Percentiles rank a stretch among this genome's conserved stretches.
Conservation (phyloP, 2,113 vertebrate species). For the Serilophus lunatus region DNA sequence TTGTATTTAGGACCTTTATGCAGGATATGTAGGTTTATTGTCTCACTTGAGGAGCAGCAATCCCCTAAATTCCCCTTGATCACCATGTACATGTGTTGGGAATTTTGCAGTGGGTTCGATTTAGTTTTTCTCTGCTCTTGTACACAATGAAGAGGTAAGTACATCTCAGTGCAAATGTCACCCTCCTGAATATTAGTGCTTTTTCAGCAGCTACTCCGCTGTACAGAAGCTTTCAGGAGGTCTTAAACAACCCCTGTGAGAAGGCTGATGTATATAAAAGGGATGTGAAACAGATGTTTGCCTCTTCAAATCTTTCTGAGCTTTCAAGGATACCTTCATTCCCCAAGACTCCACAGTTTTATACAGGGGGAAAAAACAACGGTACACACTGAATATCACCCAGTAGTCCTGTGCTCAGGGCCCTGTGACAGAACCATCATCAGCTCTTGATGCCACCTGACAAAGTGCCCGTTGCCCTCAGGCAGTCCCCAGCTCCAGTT, state of each 20-base stretch:
- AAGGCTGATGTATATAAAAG: neutral
- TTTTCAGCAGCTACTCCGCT: neutral
- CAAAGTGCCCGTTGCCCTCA: fast-evolving
- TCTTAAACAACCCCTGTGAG: neutral
- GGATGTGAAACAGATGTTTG: neutral
- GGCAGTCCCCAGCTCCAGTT: neutral
- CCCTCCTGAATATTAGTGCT: neutral
- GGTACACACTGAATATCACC: neutral
- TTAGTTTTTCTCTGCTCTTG: neutral
- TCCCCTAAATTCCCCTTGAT: neutral
- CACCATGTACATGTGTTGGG: fast-evolving
- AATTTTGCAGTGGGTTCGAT: neutral
- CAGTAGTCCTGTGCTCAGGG: neutral
- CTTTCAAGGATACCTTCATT: neutral
- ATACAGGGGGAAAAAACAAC: neutral
- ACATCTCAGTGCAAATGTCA: neutral
- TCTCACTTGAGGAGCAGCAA: neutral
- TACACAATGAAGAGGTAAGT: neutral
- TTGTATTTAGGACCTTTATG: neutral
- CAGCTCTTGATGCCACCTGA: neutral
- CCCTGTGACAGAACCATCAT: fast-evolving
- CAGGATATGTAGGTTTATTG: neutral
- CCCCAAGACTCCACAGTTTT: neutral
- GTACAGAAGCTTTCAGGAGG: neutral
- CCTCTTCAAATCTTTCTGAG: neutral